Evolutionary conservation across 2,797 vertebrate species (phyloP).

Genomic region (Poliocrania exsul): DNA sequence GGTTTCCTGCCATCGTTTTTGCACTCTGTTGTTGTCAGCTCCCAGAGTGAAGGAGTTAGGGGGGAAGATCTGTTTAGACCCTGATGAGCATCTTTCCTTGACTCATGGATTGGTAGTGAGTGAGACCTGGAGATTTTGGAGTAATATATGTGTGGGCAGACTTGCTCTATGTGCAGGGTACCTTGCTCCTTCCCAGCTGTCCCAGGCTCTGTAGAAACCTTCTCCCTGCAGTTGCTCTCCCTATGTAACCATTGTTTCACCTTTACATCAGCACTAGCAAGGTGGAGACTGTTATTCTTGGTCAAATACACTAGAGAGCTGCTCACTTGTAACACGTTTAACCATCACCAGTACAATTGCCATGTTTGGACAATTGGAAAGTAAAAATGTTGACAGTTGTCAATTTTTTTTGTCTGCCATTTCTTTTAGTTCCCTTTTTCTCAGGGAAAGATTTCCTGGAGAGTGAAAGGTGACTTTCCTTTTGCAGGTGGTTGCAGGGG

Average conservation of each 20-base stretch:
- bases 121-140: not conserved
- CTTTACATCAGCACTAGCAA: not conserved
- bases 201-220: not conserved
- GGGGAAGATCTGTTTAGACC: not conserved
- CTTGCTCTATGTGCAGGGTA: not conserved
- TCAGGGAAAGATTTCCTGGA: not conserved
- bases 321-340: not conserved
- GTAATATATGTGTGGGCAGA: not conserved
- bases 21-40: not conserved
- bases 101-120: not conserved
- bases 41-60: not conserved
- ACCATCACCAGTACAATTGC: not conserved
- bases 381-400: not conserved
- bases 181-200: not conserved
- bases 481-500: rapidly evolving
- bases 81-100: not conserved
- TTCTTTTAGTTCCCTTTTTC: not conserved
- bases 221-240: not conserved
- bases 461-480: not conserved
- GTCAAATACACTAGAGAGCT: not conserved
- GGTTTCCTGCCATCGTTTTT: not conserved
- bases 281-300: not conserved
- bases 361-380: not conserved
- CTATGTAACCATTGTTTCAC: not conserved
- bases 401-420: not conserved